Evolutionary conservation across 2,888 invertebrate genomes (phyloP), one percentile per base, ranked within the genome.

Genomic region (Steinernema carpocapsae): DNA sequence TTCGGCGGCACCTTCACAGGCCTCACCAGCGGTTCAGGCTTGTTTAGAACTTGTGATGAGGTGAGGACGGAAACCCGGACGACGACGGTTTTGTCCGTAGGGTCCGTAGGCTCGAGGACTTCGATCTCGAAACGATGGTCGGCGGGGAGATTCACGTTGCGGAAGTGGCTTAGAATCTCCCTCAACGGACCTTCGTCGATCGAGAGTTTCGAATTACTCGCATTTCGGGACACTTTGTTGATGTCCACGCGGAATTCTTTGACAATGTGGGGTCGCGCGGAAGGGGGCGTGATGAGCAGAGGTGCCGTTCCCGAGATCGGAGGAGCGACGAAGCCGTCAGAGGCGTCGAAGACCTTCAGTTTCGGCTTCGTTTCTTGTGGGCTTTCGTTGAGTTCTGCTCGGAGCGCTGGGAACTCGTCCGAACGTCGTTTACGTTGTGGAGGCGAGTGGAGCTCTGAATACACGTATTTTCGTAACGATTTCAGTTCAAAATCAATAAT

Each of bases 161-260:
- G 29, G 29, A 64, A 26, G 26, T 64, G 64, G 32, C 64, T 64
- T 7, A 32, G 64, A 32, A 64, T 64, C 64, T 26, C 26, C 37
- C 26, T 6, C 17, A 64, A 17, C 17, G 64, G 22, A 1, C 29
- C 64, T 7, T 64, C 64, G 64, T 29, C 64, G 12, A 64, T 64
- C 1, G 64, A 64, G 32, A 64, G 32, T 3, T 64, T 64, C 29
- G 64, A 3, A 17, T 26, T 64, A 12, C 12, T 64, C 1, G 64
- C 29, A 17, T 64, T 29, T 17, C 32, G 64, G 32, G 32, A 6
- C 29, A 64, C 64, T 37, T 64, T 26, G 37, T 64, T 64, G 64
- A 64, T 64, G 64, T 64, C 64, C 29, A 64, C 64, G 64, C 32
- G 17, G 32, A 64, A 64, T 26, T 64, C 64, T n/a, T 64, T 64